These are phyloP conservation scores for Spea multiplicata DNA, from an alignment of 2,113 vertebrate species.

Conservation along the genomic window DNA sequence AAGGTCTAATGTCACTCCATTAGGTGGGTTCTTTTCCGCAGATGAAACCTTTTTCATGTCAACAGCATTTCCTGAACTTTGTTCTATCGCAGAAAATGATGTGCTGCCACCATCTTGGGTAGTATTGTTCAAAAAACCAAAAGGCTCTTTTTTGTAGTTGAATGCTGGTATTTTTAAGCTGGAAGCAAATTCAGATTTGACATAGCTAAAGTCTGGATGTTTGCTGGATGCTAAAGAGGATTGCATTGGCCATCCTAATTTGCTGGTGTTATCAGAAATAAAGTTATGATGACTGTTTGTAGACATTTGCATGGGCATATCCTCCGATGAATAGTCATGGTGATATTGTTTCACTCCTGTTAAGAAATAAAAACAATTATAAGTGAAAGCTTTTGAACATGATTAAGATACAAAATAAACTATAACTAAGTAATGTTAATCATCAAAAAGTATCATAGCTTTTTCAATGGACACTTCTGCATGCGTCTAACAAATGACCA, in stretches of 20 bases:
- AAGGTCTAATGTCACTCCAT: slow-evolving; percentile 44
- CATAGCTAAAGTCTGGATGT: slow-evolving; percentile 54
- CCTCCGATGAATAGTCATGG: slow-evolving; percentile 68
- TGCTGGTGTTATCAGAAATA: slow-evolving; percentile 21
- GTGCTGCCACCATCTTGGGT: not conserved
- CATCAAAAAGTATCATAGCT: too few relatives aligned
- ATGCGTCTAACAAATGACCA: too few relatives aligned
- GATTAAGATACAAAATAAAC: too few relatives aligned
- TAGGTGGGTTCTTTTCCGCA: slow-evolving; percentile 44
- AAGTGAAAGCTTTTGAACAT: too few relatives aligned
- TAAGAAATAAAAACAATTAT: slow-evolving; percentile 49
- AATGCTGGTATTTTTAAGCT: slow-evolving; percentile 71
- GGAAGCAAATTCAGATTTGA: slow-evolving; percentile 63
- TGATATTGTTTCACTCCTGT: slow-evolving; percentile 76
- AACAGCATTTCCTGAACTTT: slow-evolving; percentile 38
- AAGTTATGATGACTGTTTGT: slow-evolving; percentile 61
- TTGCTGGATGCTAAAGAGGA: slow-evolving; percentile 50
- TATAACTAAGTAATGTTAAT: too few relatives aligned
- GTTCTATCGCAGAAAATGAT: slow-evolving; percentile 24
- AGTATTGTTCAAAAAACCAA: slow-evolving; percentile 49
- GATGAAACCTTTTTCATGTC: slow-evolving; percentile 48
- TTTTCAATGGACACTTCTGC: too few relatives aligned
- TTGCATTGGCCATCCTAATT: slow-evolving; percentile 41
- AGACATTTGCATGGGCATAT: slow-evolving; percentile 56
- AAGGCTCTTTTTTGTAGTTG: slow-evolving; percentile 59